Conservation (phyloP, 2,113 vertebrate genomes). For the Channa maculata region DNA sequence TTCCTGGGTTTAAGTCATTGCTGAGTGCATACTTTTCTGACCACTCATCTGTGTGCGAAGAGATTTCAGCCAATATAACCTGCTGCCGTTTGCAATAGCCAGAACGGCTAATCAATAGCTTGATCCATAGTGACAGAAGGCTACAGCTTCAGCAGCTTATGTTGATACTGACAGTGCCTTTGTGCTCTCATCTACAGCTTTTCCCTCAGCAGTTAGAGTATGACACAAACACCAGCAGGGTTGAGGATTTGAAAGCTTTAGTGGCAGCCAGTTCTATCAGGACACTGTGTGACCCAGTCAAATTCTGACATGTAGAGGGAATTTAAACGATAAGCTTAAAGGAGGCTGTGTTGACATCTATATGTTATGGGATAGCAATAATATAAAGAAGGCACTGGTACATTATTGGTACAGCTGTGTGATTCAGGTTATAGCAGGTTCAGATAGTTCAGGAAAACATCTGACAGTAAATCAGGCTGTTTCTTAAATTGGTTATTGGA, state of each 20-base stretch:
- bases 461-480: conserved; percentile 13
- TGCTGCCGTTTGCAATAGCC: conserved; percentile 58
- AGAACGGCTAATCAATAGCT: conserved; percentile 71
- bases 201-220: conserved; percentile 27
- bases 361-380: not conserved
- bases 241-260: conserved; percentile 36
- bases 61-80: conserved; percentile 61
- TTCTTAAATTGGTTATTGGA: conserved; percentile 9
- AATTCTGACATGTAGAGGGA: not conserved
- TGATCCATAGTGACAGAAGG: conserved; percentile 65
- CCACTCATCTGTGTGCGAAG: conserved; percentile 54
- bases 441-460: not conserved
- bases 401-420: not conserved
- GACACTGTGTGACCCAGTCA: conserved; percentile 9
- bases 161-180: conserved; percentile 59
- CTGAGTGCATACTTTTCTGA: conserved; percentile 49
- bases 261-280: conserved; percentile 1
- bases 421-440: not conserved
- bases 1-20: conserved; percentile 34
- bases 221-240: conserved; percentile 40
- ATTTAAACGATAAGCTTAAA: conserved; percentile 7
- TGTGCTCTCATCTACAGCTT: conserved; percentile 43
- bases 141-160: conserved; percentile 58
- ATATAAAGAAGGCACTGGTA: not conserved
- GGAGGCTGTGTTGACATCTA: not conserved